These are phyloP conservation scores for Prochilodus magdalenae DNA, from an alignment of 2,113 vertebrate species.

Conservation along the genomic window DNA sequence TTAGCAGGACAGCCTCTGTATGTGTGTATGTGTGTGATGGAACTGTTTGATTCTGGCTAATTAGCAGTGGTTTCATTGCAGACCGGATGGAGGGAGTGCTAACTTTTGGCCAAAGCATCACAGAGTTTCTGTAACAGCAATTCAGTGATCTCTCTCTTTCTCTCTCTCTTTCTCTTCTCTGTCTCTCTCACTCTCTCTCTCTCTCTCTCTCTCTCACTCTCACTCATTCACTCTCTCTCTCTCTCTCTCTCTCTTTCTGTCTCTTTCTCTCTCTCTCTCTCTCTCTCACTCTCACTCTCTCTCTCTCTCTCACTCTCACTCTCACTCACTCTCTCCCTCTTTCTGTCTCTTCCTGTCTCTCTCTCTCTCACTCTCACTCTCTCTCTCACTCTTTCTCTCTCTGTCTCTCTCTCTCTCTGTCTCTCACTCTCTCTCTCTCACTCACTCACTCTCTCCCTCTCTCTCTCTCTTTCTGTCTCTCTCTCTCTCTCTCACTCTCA, in stretches of 20 bases:
- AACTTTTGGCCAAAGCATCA: slow-evolving; percentile 9
- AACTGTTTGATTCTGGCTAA: slow-evolving; percentile 5
- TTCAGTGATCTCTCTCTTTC: background rate
- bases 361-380: slow-evolving; percentile 17
- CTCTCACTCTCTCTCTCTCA: slow-evolving; percentile 24
- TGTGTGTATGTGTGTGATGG: background rate
- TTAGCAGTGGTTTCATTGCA: slow-evolving; percentile 2
- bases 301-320: slow-evolving; percentile 18
- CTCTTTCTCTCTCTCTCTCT: slow-evolving; percentile 17
- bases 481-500: background rate
- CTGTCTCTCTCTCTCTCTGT: slow-evolving; percentile 6
- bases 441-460: too few relatives aligned
- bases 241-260: slow-evolving; percentile 19
- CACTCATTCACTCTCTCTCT: too few relatives aligned
- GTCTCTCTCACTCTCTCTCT: slow-evolving; percentile 12
- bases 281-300: slow-evolving; percentile 2
- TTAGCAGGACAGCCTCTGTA: background rate
- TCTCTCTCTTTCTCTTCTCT: too few relatives aligned
- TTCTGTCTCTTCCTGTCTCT: too few relatives aligned
- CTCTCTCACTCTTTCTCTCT: slow-evolving; percentile 16
- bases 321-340: slow-evolving; percentile 12
- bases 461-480: background rate
- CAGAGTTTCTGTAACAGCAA: background rate
- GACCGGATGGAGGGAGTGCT: background rate
- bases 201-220: slow-evolving; percentile 18